Conservation (phyloP, 2,797 vertebrate genomes). For the Vespertilio murinus region DNA sequence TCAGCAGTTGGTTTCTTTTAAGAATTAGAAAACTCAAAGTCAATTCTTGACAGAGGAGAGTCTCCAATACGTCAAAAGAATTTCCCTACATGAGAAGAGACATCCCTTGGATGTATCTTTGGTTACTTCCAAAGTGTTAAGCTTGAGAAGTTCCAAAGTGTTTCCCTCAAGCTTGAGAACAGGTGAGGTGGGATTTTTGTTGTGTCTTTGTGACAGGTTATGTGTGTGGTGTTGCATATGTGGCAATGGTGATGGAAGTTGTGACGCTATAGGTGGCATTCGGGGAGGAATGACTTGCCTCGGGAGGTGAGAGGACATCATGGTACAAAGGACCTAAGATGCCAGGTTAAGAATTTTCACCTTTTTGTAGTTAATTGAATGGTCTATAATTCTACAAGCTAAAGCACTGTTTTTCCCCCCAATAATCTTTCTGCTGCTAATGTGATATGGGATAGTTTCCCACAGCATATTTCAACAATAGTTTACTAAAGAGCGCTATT, state of each 20-base stretch:
- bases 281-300: neutral
- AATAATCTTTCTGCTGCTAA: neutral
- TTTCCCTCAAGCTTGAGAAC: neutral
- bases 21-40: neutral
- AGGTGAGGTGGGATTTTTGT: neutral
- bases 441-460: slow-evolving; percentile 46
- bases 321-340: neutral
- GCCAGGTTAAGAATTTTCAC: neutral
- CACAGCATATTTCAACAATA: slow-evolving; percentile 43
- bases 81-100: neutral
- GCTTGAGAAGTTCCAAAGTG: neutral
- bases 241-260: neutral
- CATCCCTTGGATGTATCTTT: neutral
- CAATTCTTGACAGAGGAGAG: neutral
- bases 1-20: neutral
- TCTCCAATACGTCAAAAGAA: neutral
- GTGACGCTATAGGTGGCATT: rapidly evolving
- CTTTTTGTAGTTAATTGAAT: neutral
- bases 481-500: slow-evolving; percentile 46
- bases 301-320: neutral
- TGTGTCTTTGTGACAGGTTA: neutral
- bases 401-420: neutral
- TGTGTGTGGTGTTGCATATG: neutral
- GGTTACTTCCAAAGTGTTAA: neutral
- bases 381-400: neutral